Conservation (phyloP, 2,113 vertebrate genomes). For the Elachura formosa region DNA sequence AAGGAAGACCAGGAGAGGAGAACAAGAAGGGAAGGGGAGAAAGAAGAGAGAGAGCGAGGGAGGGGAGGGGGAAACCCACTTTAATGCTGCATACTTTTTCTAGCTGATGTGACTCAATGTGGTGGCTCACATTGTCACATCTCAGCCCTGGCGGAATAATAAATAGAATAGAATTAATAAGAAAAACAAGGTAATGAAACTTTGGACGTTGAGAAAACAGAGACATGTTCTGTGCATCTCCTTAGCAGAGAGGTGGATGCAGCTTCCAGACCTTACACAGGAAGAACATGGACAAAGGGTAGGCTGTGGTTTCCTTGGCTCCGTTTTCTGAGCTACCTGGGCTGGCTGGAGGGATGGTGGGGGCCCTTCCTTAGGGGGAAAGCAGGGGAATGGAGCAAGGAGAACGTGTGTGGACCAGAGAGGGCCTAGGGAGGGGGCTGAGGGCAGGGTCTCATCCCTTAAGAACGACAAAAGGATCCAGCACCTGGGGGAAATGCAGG, state of each 20-base stretch:
- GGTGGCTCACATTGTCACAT: constrained; percentile 88
- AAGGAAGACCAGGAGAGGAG: constrained; percentile 76
- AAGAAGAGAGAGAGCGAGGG: constrained; percentile 46
- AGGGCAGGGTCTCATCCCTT: not conserved
- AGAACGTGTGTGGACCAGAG: not conserved
- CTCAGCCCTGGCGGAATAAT: constrained; percentile 83
- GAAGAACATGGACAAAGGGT: constrained; percentile 62
- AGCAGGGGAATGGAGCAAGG: not conserved
- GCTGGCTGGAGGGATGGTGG: not conserved
- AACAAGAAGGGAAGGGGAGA: constrained; percentile 58
- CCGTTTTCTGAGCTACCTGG: constrained; percentile 65
- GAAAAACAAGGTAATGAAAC: constrained; percentile 71
- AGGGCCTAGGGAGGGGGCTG: not conserved
- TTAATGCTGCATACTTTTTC: constrained; percentile 86
- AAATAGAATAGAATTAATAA: constrained; percentile 67
- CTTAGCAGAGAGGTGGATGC: constrained; percentile 70
- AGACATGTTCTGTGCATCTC: constrained; percentile 73
- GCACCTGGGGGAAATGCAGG: not conserved
- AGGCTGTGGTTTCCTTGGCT: constrained; percentile 65
- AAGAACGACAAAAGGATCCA: not conserved
- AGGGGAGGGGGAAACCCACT: constrained; percentile 83
- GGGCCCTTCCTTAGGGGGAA: not conserved
- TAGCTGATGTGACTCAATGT: constrained; percentile 90
- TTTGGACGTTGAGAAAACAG: constrained; percentile 59
- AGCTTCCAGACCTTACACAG: constrained; percentile 69